Evolutionary conservation across 2,888 invertebrate genomes (phyloP).

Genomic region (Yponomeuta evonymella): DNA sequence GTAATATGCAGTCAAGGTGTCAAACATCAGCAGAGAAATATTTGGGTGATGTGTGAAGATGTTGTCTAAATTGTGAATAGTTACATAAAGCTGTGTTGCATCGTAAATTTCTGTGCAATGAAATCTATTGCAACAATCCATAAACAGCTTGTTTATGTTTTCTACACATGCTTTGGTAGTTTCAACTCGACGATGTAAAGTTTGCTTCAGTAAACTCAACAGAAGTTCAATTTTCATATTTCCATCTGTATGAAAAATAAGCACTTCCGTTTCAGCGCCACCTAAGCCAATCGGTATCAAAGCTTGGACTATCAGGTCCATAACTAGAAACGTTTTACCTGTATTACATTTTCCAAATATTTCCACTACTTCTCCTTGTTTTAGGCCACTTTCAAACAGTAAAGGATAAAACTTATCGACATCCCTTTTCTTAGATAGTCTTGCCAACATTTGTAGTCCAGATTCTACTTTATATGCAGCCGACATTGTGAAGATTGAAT

Average conservation of each 20-base stretch:
- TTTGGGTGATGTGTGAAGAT: conserved; percentile 48
- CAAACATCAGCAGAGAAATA: conserved; percentile 56
- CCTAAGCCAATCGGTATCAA: conserved; percentile 39
- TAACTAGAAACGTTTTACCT: conserved; percentile 36
- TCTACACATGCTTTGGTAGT: conserved; percentile 17
- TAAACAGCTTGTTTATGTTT: conserved; percentile 29
- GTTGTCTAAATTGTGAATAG: conserved; percentile 60
- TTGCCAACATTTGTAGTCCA: conserved; percentile 74
- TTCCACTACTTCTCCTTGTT: conserved; percentile 53
- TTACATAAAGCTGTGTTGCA: conserved; percentile 53
- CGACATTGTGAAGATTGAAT: conserved; percentile 22
- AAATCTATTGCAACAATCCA: conserved; percentile 39
- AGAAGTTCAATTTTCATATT: conserved; percentile 45
- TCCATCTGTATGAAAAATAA: conserved; percentile 62
- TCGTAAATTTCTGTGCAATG: conserved; percentile 55
- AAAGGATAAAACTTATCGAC: conserved; percentile 60
- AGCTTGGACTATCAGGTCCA: conserved; percentile 52
- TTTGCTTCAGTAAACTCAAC: conserved; percentile 32
- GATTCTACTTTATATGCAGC: conserved; percentile 67
- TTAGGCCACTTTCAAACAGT: conserved; percentile 57
- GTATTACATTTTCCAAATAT: conserved; percentile 39
- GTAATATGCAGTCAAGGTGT: conserved; percentile 68
- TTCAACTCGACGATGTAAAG: conserved; percentile 23
- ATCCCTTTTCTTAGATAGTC: conserved; percentile 60
- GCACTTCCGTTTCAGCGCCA: conserved; percentile 44